phyloP scores from a whole-genome alignment of 1,140 invertebrate genomes.

The Dysdera silvatica region DNA sequence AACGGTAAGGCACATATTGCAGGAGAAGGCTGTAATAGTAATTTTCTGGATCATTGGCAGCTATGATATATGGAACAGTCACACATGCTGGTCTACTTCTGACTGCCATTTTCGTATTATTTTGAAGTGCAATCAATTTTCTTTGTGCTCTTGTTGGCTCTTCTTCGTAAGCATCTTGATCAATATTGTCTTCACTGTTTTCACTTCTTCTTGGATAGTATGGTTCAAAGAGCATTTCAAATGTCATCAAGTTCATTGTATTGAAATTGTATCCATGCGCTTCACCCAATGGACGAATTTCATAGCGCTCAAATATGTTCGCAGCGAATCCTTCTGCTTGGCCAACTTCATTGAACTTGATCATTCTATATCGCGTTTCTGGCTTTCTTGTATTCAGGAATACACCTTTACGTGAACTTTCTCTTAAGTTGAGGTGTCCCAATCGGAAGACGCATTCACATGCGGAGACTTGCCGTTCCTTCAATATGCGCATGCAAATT shows the following conservation, averaged over 20 bases:
- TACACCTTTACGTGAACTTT: not conserved
- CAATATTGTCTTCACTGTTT: slow-evolving; percentile 14
- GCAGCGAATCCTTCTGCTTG: not conserved
- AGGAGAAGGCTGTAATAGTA: slow-evolving; percentile 26
- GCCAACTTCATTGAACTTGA: slow-evolving; percentile 11
- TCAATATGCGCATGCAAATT: slow-evolving; percentile 30
- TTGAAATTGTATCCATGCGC: slow-evolving; percentile 3
- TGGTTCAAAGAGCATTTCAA: slow-evolving; percentile 25
- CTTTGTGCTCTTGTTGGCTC: not conserved
- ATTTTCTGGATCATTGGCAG: slow-evolving; percentile 11
- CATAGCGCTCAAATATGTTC: slow-evolving; percentile 24
- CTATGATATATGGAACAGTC: slow-evolving; percentile 3
- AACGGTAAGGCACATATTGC: slow-evolving; percentile 17
- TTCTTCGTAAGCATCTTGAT: slow-evolving; percentile 15
- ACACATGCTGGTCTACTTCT: slow-evolving; percentile 3
- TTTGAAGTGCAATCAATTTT: slow-evolving; percentile 9
- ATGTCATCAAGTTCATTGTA: slow-evolving; percentile 9
- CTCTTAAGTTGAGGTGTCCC: slow-evolving; percentile 17
- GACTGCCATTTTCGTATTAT: slow-evolving; percentile 5
- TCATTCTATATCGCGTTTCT: slow-evolving; percentile 12
- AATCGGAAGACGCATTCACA: slow-evolving; percentile 28
- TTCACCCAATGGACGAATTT: slow-evolving; percentile 15
- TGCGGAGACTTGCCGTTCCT: slow-evolving; percentile 23
- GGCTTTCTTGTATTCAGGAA: slow-evolving; percentile 23
- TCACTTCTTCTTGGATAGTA: slow-evolving; percentile 14